Evolutionary conservation across 2,797 vertebrate genomes (phyloP), one percentile per base, ranked within the genome.

Genomic region (Spinus olivaceus): DNA sequence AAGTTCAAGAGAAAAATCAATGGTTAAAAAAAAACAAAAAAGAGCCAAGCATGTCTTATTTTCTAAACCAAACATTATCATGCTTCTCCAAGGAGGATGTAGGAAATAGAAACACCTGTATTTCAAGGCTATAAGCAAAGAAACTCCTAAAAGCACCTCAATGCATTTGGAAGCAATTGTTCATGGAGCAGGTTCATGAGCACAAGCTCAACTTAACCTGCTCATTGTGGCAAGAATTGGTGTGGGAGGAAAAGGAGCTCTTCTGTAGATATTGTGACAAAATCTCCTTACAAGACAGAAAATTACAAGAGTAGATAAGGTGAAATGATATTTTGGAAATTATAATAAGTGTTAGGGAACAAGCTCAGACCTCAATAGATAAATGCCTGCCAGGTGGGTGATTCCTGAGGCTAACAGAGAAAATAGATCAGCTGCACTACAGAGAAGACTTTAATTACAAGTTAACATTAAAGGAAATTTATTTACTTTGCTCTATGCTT

Each of bases 341-440:
- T 78, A 70, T 60, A 88, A 10, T 63, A 81, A 87, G 18, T 44
- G 41, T 63, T 81, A 59, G 28, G 39, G 61, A 49, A 66, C 9
- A 35, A 83, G 65, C 63, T 86, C 54, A 90, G 84, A 87, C 16
- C 70, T 82, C 67, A 83, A 89, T 95, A 96, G 92, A 86, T 92
- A 81, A 82, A 53, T 65, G 64, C 69, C 66, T 88, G 64, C 15
- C 56, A 93, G 57, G 15, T 83, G 23, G 14, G 20, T 47, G 42
- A 16, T 5, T 89, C 71, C 70, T 71, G 49, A 73, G 59, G 50
- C 60, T 96, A 91, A 20, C 24, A 88, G 35, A 95, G 59, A 73
- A 95, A 94, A 96, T 10, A 83, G 33, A 97, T 39, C 83, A 56
- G 44, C 73, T 91, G 72, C 49, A 49, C 54, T 87, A 53, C 59